Percentiles rank a stretch among this genome's conserved stretches.
Conservation (phyloP, 1,140 invertebrate species). For the Drosophila orosa region DNA sequence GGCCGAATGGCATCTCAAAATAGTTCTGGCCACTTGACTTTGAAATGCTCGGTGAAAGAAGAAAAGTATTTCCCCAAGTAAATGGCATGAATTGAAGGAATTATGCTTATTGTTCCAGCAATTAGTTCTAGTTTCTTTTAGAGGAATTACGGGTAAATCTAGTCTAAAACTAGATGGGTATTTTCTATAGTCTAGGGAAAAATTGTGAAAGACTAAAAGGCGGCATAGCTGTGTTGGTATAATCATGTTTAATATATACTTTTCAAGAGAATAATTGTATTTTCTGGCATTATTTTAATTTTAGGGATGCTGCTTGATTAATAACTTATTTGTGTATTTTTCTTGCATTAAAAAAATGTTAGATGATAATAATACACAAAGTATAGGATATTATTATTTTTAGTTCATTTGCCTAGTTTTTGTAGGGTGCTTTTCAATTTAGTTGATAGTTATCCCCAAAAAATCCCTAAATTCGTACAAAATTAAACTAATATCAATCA, state of each 20-base stretch:
- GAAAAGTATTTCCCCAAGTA: background rate
- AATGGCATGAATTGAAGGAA: background rate
- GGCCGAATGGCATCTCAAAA: slow-evolving; percentile 30
- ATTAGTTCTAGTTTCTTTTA: slow-evolving; percentile 10
- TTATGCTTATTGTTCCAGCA: background rate
- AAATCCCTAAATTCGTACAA: background rate
- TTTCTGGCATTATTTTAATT: background rate
- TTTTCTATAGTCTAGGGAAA: too few species aligned
- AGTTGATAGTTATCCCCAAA: background rate
- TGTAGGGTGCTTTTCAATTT: too few species aligned
- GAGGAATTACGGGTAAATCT: background rate
- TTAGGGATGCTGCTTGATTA: too few species aligned
- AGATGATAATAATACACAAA: background rate
- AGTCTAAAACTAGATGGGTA: background rate
- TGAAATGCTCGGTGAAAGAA: background rate
- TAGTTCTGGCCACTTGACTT: slow-evolving; percentile 48
- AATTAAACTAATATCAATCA: background rate
- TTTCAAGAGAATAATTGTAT: background rate
- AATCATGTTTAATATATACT: too few species aligned
- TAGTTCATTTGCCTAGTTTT: background rate
- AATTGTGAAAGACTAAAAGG: background rate
- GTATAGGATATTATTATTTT: background rate
- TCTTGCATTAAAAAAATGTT: background rate
- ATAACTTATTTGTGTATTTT: background rate
- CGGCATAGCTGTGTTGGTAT: too few species aligned